Evolutionary conservation across 1,140 invertebrate genomes (phyloP).

Genomic region (Aphaenogaster rudis): DNA sequence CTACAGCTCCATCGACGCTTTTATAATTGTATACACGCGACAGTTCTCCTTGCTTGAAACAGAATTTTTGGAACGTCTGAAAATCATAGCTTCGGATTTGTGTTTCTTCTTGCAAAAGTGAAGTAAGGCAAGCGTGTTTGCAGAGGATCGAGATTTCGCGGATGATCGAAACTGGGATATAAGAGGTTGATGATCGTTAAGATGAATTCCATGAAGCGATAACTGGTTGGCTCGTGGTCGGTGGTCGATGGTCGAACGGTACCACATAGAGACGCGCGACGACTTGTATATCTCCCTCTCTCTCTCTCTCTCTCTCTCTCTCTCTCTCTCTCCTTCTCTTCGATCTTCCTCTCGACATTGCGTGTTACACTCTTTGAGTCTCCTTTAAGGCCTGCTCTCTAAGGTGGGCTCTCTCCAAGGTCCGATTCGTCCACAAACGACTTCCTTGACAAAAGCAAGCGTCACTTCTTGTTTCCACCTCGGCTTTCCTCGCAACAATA

Average conservation of each 20-base stretch:
- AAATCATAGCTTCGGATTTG: not conserved
- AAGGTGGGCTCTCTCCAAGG: slow-evolving; percentile 61
- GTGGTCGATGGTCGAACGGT: slow-evolving; percentile 66
- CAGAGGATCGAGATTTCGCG: not conserved
- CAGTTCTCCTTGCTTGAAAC: not conserved
- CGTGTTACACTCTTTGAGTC: slow-evolving; percentile 43
- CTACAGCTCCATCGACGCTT: not conserved
- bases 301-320: not conserved
- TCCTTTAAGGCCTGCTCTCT: slow-evolving; percentile 35
- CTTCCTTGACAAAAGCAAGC: slow-evolving; percentile 61
- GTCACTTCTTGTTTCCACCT: slow-evolving; percentile 26
- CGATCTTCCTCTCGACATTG: not conserved
- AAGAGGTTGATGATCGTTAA: slow-evolving; percentile 30
- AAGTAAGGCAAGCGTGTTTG: not conserved
- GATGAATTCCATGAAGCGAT: slow-evolving; percentile 50
- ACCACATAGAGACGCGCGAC: slow-evolving; percentile 43
- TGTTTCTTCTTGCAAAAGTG: not conserved
- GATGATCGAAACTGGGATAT: not conserved
- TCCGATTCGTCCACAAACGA: slow-evolving; percentile 70
- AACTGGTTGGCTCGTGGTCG: slow-evolving; percentile 13
- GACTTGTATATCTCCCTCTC: slow-evolving; percentile 18
- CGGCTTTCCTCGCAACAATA: slow-evolving; percentile 18
- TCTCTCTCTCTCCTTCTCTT: not conserved
- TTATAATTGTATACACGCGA: not conserved
- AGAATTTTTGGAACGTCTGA: not conserved